Conservation (phyloP, 1,140 invertebrate species). For the Anastatus disparis region DNA sequence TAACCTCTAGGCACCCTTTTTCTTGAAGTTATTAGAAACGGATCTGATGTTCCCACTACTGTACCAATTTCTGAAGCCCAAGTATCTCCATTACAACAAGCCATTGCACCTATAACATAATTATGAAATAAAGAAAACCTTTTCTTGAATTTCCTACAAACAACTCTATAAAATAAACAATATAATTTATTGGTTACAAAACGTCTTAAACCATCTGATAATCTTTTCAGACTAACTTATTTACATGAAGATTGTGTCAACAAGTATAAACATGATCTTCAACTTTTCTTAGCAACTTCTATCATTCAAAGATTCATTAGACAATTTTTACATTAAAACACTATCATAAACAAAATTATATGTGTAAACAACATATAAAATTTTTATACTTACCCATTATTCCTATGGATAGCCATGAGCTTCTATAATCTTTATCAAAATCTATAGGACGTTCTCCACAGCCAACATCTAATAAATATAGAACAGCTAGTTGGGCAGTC, state of each 20-base stretch:
- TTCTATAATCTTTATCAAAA: constrained; percentile 79
- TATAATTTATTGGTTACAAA: no score
- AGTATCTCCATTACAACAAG: constrained; percentile 90
- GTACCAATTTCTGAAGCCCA: constrained; percentile 91
- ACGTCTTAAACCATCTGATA: no score
- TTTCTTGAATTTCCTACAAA: no score
- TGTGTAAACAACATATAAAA: no score
- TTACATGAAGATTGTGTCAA: no score
- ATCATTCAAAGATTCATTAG: no score
- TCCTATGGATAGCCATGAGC: constrained; percentile 84
- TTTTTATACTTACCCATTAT: constrained; percentile 72
- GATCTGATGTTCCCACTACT: constrained; percentile 75
- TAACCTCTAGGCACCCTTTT: constrained; percentile 80
- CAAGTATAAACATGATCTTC: background rate
- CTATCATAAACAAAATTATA: no score
- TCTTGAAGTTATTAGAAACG: constrained; percentile 81
- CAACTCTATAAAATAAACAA: no score
- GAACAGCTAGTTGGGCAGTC: constrained; percentile 79
- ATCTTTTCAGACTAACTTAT: no score
- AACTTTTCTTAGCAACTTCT: no score
- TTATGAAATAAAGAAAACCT: no score
- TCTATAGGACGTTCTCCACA: constrained; percentile 83
- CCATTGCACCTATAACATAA: constrained; percentile 73
- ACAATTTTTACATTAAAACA: no score
- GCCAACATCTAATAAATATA: constrained; percentile 85